Conservation (phyloP, 2,113 vertebrate species). For the Eptatretus burgeri region DNA sequence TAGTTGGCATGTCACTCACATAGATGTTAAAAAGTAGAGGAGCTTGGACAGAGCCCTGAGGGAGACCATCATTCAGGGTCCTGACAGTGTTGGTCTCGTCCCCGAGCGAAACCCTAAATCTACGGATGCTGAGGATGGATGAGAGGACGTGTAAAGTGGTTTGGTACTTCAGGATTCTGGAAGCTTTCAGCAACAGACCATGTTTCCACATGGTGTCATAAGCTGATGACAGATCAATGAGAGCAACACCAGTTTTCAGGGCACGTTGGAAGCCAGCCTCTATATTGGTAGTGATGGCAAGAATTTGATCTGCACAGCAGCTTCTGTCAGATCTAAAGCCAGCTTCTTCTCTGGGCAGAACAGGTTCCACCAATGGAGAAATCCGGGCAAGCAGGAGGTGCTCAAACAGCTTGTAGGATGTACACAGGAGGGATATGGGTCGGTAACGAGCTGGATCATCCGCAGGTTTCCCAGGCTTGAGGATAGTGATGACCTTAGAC, state of each 20-base stretch:
- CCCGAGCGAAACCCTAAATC: no score
- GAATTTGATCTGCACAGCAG: conserved; percentile 1
- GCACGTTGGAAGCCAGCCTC: neutral
- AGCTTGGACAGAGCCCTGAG: no score
- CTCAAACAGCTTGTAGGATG: neutral
- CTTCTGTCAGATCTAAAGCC: neutral
- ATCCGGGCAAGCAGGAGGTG: neutral
- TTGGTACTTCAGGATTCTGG: no score
- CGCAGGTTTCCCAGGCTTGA: neutral
- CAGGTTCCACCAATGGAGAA: neutral
- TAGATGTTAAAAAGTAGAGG: no score
- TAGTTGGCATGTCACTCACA: no score
- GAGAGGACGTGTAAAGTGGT: no score
- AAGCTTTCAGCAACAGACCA: neutral
- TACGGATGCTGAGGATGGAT: no score
- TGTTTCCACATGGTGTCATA: neutral
- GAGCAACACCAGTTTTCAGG: neutral
- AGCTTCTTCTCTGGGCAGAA: neutral
- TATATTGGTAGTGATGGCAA: neutral
- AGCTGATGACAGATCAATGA: neutral
- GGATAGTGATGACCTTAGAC: neutral
- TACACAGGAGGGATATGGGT: conserved; percentile 1
- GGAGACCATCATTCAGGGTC: no score
- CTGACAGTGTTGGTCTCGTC: no score
- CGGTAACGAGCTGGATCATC: neutral